Conservation (phyloP, 2,797 vertebrate species). For the Petrocephalus schoutedeni region DNA sequence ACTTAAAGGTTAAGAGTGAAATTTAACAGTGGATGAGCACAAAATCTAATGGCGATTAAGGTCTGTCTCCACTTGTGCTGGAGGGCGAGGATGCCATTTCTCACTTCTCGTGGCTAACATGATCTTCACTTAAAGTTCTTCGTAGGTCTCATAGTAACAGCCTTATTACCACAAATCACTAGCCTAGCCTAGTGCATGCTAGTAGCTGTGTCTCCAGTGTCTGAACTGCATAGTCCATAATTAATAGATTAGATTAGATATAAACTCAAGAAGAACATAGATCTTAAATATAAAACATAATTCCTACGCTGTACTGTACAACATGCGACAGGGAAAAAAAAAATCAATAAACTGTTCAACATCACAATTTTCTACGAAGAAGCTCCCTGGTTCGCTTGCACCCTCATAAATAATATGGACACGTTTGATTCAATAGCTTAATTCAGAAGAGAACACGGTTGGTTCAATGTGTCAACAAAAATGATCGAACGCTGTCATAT, state of each 20-base stretch:
- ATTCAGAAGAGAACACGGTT: neutral
- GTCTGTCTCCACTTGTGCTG: neutral
- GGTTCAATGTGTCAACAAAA: neutral
- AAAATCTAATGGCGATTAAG: neutral
- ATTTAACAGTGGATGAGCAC: neutral
- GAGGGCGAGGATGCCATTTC: neutral
- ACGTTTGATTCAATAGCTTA: neutral
- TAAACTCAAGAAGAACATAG: neutral
- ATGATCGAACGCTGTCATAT: neutral
- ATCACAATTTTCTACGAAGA: neutral
- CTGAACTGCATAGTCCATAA: neutral
- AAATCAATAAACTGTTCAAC: conserved; percentile 1
- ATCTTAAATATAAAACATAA: too few relatives aligned
- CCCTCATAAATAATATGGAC: neutral
- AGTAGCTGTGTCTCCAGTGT: neutral
- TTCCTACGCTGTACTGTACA: neutral
- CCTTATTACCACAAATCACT: neutral
- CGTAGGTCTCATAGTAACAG: neutral
- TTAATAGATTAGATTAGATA: neutral
- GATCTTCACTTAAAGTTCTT: neutral
- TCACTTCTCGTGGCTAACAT: neutral
- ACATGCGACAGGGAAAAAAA: neutral
- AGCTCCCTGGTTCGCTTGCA: neutral
- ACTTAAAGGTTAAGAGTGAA: neutral
- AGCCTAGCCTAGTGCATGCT: neutral